Percentiles rank a stretch among this genome's conserved stretches.
Conservation (phyloP, 2,888 invertebrate species). For the Dasysyrphus tricinctus region DNA sequence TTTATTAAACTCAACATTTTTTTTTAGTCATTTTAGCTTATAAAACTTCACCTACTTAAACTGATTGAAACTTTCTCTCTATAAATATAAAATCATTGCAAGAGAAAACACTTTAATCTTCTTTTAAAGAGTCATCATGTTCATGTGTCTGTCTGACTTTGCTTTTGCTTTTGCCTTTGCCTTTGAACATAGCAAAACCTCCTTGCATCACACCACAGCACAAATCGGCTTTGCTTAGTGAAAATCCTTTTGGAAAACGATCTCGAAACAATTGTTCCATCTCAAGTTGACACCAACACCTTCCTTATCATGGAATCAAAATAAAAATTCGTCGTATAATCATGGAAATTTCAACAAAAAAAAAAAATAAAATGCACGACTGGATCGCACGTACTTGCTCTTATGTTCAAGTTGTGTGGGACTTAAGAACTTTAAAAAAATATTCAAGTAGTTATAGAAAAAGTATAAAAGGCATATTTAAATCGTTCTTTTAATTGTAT, state of each 20-base stretch:
- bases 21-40: background rate
- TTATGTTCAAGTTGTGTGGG: too few species aligned
- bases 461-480: too few species aligned
- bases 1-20: too few species aligned
- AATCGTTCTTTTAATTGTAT: too few species aligned
- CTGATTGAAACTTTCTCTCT: constrained; percentile 42
- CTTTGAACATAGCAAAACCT: background rate
- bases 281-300: constrained; percentile 47
- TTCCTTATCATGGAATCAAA: background rate
- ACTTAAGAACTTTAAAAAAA: too few species aligned
- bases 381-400: too few species aligned
- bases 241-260: constrained; percentile 47
- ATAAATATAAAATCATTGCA: background rate
- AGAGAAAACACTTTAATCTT: constrained; percentile 33
- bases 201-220: constrained; percentile 27
- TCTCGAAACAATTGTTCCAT: constrained; percentile 57
- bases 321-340: background rate
- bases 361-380: too few species aligned
- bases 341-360: constrained; percentile 37
- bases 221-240: constrained; percentile 32
- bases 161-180: background rate
- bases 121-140: constrained; percentile 16
- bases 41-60: constrained; percentile 38
- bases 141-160: constrained; percentile 7
- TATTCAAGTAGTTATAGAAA: too few species aligned